A percentile compares a stretch with the other conserved stretches of the same genome.
Evolutionary conservation across 1,140 invertebrate species (phyloP).

Genomic region (Habropoda laboriosa): DNA sequence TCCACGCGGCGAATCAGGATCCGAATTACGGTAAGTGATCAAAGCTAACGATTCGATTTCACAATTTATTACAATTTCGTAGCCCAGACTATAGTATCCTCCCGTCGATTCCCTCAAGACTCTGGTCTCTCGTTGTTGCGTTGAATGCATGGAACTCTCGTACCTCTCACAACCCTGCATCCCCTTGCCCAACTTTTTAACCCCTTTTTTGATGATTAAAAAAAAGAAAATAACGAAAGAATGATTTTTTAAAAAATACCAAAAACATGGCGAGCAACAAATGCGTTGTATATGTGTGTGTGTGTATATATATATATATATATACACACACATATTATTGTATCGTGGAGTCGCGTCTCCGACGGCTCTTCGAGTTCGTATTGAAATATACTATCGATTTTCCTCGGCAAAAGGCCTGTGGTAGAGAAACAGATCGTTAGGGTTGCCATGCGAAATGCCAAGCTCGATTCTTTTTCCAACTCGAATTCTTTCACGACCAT

Average conservation of each 20-base stretch:
- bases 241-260: background rate
- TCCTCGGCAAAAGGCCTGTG: constrained; percentile 25
- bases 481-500: constrained; percentile 38
- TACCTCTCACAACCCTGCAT: constrained; percentile 79
- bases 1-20: constrained; percentile 86
- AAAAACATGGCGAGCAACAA: constrained; percentile 70
- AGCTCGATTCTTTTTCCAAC: constrained; percentile 24
- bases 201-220: constrained; percentile 19
- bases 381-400: constrained; percentile 35
- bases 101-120: constrained; percentile 78
- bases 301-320: too few relatives aligned
- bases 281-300: too few relatives aligned
- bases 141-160: constrained; percentile 83
- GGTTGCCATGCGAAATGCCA: constrained; percentile 36
- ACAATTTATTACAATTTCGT: constrained; percentile 72
- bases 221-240: background rate
- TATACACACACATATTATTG: too few relatives aligned
- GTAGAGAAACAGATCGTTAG: constrained; percentile 40
- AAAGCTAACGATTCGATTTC: constrained; percentile 53
- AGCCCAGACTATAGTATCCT: constrained; percentile 79
- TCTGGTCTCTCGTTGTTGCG: constrained; percentile 81
- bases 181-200: constrained; percentile 64
- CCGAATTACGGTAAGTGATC: constrained; percentile 90
- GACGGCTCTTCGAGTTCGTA: constrained; percentile 61
- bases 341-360: constrained; percentile 59